phyloP scores from a whole-genome alignment of 2,888 invertebrate species.

The Nipponacmea schrenckii region DNA sequence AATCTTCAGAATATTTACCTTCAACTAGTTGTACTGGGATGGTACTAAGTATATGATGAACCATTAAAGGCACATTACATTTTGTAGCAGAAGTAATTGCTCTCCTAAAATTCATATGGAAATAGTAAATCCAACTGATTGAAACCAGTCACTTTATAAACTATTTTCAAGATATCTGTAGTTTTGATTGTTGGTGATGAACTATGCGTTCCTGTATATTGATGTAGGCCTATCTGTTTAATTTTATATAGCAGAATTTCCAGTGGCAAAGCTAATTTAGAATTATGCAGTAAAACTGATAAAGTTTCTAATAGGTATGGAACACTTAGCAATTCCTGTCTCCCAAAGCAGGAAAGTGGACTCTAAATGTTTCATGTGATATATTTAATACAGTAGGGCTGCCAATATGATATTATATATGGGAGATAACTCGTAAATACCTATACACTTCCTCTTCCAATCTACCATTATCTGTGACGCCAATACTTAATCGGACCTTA shows the following conservation, averaged over 20 bases:
- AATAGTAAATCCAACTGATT: not conserved
- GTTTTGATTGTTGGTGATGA: too few species aligned
- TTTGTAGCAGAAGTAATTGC: slow-evolving; percentile 44
- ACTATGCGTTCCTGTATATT: not conserved
- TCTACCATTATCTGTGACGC: slow-evolving; percentile 46
- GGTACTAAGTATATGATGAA: slow-evolving; percentile 52
- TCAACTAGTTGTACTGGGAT: slow-evolving; percentile 39
- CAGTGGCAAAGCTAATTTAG: too few species aligned
- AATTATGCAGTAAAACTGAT: too few species aligned
- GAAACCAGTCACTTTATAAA: too few species aligned
- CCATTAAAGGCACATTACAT: slow-evolving; percentile 54
- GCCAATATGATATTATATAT: not conserved
- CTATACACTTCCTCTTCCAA: slow-evolving; percentile 56
- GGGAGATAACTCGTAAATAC: slow-evolving; percentile 29
- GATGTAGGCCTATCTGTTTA: not conserved
- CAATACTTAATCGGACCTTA: slow-evolving; percentile 51
- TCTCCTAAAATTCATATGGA: slow-evolving; percentile 40
- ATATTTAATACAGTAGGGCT: too few species aligned
- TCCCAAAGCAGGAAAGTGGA: too few species aligned
- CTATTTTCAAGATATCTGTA: too few species aligned
- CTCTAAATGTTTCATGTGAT: too few species aligned
- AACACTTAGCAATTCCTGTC: too few species aligned
- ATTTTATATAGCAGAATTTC: too few species aligned
- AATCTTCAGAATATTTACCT: slow-evolving; percentile 11
- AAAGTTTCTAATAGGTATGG: too few species aligned